Percentiles rank a stretch among this genome's conserved stretches.
Conservation (phyloP, 1,140 invertebrate genomes). For the Eufriesea mexicana region DNA sequence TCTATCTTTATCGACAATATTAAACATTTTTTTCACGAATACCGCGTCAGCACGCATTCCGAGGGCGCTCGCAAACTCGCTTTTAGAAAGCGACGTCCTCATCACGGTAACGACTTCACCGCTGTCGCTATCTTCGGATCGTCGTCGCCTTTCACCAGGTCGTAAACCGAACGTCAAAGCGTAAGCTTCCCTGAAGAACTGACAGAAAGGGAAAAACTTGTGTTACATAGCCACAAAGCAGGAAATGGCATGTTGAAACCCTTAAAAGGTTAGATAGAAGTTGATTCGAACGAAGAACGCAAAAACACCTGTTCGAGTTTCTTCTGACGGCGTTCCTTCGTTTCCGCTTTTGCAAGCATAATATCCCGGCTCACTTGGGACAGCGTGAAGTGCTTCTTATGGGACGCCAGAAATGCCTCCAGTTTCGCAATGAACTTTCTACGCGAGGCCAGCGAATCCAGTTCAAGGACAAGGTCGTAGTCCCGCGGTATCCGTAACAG, state of each 20-base stretch:
- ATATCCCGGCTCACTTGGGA: slow-evolving; percentile 88
- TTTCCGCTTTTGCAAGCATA: slow-evolving; percentile 96
- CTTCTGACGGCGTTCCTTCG: slow-evolving; percentile 95
- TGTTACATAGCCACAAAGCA: neutral
- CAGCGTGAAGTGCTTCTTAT: slow-evolving; percentile 90
- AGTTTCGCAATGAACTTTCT: slow-evolving; percentile 96
- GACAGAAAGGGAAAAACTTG: neutral
- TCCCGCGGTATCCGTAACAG: slow-evolving; percentile 94
- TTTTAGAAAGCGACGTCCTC: slow-evolving; percentile 95
- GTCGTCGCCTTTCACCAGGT: slow-evolving; percentile 87
- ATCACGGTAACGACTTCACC: slow-evolving; percentile 95
- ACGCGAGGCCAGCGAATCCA: slow-evolving; percentile 91
- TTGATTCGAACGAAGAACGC: neutral
- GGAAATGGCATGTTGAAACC: neutral
- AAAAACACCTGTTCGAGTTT: slow-evolving; percentile 89
- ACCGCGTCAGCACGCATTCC: slow-evolving; percentile 98
- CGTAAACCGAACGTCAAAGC: slow-evolving; percentile 94
- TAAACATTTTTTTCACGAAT: slow-evolving; percentile 99
- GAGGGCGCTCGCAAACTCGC: slow-evolving; percentile 98
- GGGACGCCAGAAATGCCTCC: slow-evolving; percentile 90
- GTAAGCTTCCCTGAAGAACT: slow-evolving; percentile 99
- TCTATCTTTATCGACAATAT: slow-evolving; percentile 97
- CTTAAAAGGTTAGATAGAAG: neutral
- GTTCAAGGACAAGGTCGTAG: slow-evolving; percentile 97
- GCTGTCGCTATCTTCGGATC: slow-evolving; percentile 89